Percentiles rank a stretch among this genome's conserved stretches.
phyloP scores from a whole-genome alignment of 2,113 vertebrate genomes.

The Tiliqua scincoides region DNA sequence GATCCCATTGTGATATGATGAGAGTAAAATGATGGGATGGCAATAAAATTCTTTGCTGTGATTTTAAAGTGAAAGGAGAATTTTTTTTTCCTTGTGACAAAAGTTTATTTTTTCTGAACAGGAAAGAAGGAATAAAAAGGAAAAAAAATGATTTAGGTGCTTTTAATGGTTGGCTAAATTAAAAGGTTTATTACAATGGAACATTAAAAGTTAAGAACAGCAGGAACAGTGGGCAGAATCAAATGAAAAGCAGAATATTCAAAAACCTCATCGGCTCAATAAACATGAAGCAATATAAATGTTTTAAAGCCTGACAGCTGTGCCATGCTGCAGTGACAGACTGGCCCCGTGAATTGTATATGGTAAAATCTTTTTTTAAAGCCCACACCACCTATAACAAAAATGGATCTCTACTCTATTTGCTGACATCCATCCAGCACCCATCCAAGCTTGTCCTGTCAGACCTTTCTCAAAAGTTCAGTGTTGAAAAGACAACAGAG shows the following conservation, averaged over 20 bases:
- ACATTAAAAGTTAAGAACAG: slow-evolving; percentile 28
- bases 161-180: slow-evolving; percentile 49
- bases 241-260: slow-evolving; percentile 34
- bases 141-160: slow-evolving; percentile 36
- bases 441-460: slow-evolving; percentile 34
- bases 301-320: slow-evolving; percentile 53
- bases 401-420: slow-evolving; percentile 35
- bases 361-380: slow-evolving; percentile 30
- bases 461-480: slow-evolving; percentile 5
- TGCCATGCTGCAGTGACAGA: slow-evolving; percentile 38
- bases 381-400: slow-evolving; percentile 40
- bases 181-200: slow-evolving; percentile 51
- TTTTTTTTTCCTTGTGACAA: not conserved
- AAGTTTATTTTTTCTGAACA: not conserved
- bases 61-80: slow-evolving; percentile 52
- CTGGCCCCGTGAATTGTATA: slow-evolving; percentile 48
- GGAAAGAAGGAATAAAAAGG: not conserved
- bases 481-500: slow-evolving; percentile 1
- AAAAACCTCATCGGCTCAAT: slow-evolving; percentile 39
- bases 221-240: slow-evolving; percentile 25
- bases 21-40: slow-evolving; percentile 65
- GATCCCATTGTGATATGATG: not conserved
- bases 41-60: slow-evolving; percentile 65
- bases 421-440: slow-evolving; percentile 31
- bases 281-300: slow-evolving; percentile 66